Evolutionary conservation across 2,888 invertebrate species (phyloP).

Genomic region (Seira ritae): DNA sequence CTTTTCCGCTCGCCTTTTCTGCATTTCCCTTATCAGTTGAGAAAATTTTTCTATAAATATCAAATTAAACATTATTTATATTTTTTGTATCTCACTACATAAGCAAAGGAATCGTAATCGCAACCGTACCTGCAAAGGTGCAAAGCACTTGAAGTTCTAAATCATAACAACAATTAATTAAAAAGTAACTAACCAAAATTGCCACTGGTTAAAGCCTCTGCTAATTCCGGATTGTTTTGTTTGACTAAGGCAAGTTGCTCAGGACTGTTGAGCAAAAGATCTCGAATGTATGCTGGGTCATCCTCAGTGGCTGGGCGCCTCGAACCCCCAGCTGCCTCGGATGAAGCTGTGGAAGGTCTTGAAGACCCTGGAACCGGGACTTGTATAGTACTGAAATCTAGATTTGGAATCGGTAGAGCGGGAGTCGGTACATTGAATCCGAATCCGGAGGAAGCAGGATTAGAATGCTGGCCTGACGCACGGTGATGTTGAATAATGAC

Average conservation of each 20-base stretch:
- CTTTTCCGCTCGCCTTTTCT: slow-evolving; percentile 86
- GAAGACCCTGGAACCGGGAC: slow-evolving; percentile 79
- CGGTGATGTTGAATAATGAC: slow-evolving; percentile 83
- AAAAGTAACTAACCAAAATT: slow-evolving; percentile 79
- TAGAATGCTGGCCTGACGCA: slow-evolving; percentile 24
- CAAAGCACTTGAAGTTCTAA: background rate
- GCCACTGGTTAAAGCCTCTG: slow-evolving; percentile 92
- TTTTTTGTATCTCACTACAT: background rate
- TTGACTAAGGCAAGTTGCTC: slow-evolving; percentile 92
- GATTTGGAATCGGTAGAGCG: slow-evolving; percentile 75
- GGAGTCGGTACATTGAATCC: slow-evolving; percentile 52
- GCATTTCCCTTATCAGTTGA: slow-evolving; percentile 87
- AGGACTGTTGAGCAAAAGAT: slow-evolving; percentile 92
- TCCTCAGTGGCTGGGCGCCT: slow-evolving; percentile 78
- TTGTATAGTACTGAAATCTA: slow-evolving; percentile 92
- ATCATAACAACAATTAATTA: background rate
- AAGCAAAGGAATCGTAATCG: background rate
- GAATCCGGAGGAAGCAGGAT: slow-evolving; percentile 49
- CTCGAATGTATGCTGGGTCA: slow-evolving; percentile 89
- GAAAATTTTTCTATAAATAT: slow-evolving; percentile 84
- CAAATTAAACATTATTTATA: slow-evolving; percentile 1
- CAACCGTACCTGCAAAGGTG: background rate
- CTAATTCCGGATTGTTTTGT: slow-evolving; percentile 94
- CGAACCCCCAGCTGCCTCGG: slow-evolving; percentile 72
- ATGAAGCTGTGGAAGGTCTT: slow-evolving; percentile 38